Base-by-base conservation (phyloP, 2,113 vertebrate genomes). In the Motacilla alba region DNA sequence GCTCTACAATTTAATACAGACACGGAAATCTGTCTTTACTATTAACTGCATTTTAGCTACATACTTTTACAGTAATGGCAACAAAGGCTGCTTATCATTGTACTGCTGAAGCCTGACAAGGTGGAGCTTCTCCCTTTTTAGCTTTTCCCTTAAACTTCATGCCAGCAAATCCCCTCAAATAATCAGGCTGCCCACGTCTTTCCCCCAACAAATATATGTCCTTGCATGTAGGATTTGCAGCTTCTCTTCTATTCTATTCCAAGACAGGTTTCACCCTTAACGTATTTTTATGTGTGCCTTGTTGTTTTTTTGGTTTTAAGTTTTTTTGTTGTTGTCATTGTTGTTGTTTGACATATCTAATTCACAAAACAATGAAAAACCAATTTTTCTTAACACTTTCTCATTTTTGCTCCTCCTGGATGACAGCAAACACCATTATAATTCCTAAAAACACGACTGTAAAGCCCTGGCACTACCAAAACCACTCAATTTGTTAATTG, bases 401-500 rank as follows among this genome's bases (percentile, higher is more conserved):
- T 74, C 18, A 70, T 55, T 75, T 59, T 93, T 75, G 9, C 53
- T 79, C 6, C 21, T 59, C 30, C 37, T 49, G 15, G 15, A 44
- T 78, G 56, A 47, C 30, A 70, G 43, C 30, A 89, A 93, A 87
- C 20, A 26, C 8, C 19, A 55, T 11, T 68, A 22, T 26, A 58
- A 74, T 53, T 81, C 66, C 28, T 77, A n/a, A 85, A 75, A 63
- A 62, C 21, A 41, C 16, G 39, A 47, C 37, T 18, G 11, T 30
- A 49, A 87, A 62, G 22, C 24, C 50, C 31, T 89, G n/a, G 20
- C 8, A 19, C 35, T 50, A 52, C 33, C 44, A 52, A 89, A 83
- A 78, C 19, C 15, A 87, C 31, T 52, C 56, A 92, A 74, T 87
- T 87, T 95, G 41, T 72, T 88, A 87, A 90, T 75, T 87, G 69